A percentile compares a stretch with the other conserved stretches of the same genome.
Evolutionary conservation across 2,797 vertebrate genomes (phyloP).

Genomic region (Gallinago solitaria): DNA sequence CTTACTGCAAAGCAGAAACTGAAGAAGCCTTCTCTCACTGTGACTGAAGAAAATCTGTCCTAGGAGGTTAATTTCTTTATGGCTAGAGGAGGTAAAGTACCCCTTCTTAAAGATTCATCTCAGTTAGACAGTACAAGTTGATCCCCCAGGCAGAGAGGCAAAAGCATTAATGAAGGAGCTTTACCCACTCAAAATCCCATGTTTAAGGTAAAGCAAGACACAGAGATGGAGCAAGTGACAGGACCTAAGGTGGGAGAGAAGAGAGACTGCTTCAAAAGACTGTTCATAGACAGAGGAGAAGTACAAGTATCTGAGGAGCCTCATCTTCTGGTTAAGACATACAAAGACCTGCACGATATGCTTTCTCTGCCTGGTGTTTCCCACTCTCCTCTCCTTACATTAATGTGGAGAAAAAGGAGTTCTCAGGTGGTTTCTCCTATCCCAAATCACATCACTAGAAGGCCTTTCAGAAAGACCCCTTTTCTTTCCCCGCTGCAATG

Average conservation of each 20-base stretch:
- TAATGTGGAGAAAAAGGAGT: neutral
- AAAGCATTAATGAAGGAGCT: neutral
- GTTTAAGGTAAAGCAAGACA: neutral
- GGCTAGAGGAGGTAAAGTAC: neutral
- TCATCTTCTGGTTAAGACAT: neutral
- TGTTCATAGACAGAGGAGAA: neutral
- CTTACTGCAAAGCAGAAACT: neutral
- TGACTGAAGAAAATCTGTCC: neutral
- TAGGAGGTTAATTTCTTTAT: neutral
- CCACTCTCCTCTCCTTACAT: neutral
- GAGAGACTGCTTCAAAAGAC: neutral
- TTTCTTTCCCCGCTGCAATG: neutral
- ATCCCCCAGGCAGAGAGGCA: neutral
- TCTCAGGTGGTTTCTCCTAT: neutral
- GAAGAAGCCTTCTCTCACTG: neutral
- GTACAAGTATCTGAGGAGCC: neutral
- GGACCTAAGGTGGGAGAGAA: neutral
- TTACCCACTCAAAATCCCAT: neutral
- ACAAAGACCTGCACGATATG: neutral
- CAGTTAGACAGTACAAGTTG: neutral
- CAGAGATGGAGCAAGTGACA: neutral
- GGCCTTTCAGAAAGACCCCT: neutral
- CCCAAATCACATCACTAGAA: neutral
- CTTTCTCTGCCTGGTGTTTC: neutral
- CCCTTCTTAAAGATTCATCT: neutral